A percentile compares a stretch with the other conserved stretches of the same genome.
Conservation (phyloP, 1,140 invertebrate species). For the Heliconius himera region DNA sequence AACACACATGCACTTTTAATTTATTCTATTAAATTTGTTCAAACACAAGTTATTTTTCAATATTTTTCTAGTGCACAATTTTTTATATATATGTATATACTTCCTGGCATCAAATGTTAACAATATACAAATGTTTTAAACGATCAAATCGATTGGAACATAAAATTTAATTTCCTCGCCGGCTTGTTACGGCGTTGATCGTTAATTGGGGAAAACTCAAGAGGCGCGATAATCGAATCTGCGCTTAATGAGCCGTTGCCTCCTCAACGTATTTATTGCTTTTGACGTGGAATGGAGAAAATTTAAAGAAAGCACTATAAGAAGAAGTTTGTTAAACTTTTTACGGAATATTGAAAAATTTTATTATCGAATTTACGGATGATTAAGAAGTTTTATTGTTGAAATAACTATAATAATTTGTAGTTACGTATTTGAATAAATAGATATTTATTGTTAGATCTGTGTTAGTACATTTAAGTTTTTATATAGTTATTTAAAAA, state of each 20-base stretch:
- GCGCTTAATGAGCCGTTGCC: constrained; percentile 43
- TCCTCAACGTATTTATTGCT: constrained; percentile 32
- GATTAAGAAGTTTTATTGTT: neutral
- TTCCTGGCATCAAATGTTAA: neutral
- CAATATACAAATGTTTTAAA: neutral
- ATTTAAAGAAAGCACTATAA: constrained; percentile 1
- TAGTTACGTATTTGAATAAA: neutral
- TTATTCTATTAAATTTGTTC: no score
- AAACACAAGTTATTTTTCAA: no score
- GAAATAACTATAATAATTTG: neutral
- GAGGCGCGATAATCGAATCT: constrained; percentile 48
- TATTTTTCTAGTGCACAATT: no score
- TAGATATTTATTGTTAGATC: neutral
- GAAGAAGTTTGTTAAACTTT: neutral
- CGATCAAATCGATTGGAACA: constrained; percentile 19
- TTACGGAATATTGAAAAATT: neutral
- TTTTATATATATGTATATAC: neutral
- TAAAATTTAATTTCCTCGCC: constrained; percentile 38
- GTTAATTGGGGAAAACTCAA: constrained; percentile 44
- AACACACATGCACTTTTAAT: no score
- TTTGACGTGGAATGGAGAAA: neutral
- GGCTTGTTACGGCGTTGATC: constrained; percentile 26
- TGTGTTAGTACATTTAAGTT: neutral
- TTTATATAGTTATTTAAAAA: neutral
- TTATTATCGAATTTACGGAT: no score